These are phyloP conservation scores for Microcebus griseorufus DNA, from an alignment of 2,113 vertebrate genomes.

Conservation along the genomic window DNA sequence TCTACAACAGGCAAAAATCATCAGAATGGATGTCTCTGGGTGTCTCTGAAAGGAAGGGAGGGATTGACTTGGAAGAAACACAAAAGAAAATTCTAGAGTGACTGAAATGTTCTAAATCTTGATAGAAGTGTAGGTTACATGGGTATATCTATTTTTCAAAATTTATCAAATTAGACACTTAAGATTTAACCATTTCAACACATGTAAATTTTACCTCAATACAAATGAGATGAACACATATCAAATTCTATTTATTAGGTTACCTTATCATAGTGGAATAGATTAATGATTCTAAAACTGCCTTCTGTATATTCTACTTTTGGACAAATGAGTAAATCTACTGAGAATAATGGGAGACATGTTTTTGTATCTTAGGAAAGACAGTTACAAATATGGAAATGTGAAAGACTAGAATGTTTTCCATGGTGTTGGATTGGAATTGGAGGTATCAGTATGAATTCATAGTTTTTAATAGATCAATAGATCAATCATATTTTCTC, in stretches of 20 bases:
- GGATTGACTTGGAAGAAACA: neutral
- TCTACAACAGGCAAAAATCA: neutral
- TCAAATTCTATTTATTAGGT: neutral
- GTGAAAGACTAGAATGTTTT: neutral
- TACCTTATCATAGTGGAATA: neutral
- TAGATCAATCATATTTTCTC: neutral
- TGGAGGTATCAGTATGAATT: neutral
- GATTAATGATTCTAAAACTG: neutral
- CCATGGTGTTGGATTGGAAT: neutral
- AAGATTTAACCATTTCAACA: neutral
- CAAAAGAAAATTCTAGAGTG: neutral
- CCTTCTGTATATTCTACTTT: neutral
- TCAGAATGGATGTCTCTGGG: neutral
- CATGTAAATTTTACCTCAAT: neutral
- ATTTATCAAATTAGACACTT: neutral
- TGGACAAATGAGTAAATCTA: neutral
- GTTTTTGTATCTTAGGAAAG: neutral
- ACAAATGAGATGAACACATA: neutral
- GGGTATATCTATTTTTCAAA: neutral
- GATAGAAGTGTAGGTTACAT: neutral
- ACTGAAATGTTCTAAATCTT: neutral
- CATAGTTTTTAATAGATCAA: neutral
- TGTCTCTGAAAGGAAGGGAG: neutral
- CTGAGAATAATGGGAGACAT: neutral
- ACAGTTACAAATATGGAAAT: neutral